phyloP scores from a whole-genome alignment of 1,140 invertebrate species.

The Asbolus verrucosus region DNA sequence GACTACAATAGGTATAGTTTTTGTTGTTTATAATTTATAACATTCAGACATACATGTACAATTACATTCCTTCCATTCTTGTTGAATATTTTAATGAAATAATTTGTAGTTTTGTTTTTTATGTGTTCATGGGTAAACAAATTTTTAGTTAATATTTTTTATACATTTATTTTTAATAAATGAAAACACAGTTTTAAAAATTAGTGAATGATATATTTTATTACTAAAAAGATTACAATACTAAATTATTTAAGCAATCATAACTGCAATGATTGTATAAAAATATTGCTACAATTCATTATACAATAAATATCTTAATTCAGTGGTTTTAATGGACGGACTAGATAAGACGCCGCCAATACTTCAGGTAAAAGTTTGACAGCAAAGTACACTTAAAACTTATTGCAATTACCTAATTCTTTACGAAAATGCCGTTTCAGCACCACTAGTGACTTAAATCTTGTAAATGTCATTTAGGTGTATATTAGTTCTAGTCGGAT shows the following conservation, averaged over 20 bases:
- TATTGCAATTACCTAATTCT: conserved; percentile 1
- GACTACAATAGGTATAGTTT: background rate
- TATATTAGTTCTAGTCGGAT: background rate
- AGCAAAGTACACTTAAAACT: conserved; percentile 43
- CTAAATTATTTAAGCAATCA: conserved; percentile 19
- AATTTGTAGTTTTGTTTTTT: conserved; percentile 17
- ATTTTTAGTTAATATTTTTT: conserved; percentile 18
- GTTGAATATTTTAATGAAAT: conserved; percentile 7
- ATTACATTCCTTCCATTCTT: conserved; percentile 24
- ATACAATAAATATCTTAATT: conserved; percentile 22
- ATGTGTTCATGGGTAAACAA: background rate
- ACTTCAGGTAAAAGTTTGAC: conserved; percentile 3
- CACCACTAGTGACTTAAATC: background rate
- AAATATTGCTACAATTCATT: conserved; percentile 40
- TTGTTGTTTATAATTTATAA: conserved; percentile 15
- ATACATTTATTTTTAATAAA: background rate
- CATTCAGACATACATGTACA: background rate
- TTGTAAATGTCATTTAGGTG: background rate
- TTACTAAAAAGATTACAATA: conserved; percentile 32
- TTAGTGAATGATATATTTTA: conserved; percentile 15
- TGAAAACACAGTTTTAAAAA: background rate
- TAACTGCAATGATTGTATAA: conserved; percentile 39
- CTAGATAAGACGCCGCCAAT: conserved; percentile 32
- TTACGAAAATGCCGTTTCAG: background rate
- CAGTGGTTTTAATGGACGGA: conserved; percentile 25